Base-by-base conservation (phyloP, 2,888 invertebrate species). In the Agrotis ipsilon region DNA sequence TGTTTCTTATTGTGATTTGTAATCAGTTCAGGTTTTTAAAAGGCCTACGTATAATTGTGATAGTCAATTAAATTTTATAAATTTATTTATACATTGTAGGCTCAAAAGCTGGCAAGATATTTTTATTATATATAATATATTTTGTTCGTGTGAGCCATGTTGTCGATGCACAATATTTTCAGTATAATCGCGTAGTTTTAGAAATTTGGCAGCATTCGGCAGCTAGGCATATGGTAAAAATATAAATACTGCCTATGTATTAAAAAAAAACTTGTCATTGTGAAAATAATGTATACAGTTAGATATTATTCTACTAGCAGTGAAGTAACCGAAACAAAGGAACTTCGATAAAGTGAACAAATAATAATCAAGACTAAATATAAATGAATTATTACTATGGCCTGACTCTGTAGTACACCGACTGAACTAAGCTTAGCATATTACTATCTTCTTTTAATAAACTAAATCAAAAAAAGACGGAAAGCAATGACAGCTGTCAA, bases 11-110 rank as follows among this genome's bases (percentile, higher is more conserved):
- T 80, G 80, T 85, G 82, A 85, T 86, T 85, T 76, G 68, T 83
- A 80, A 83, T 79, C 81, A 71, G 79, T 78, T 80, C 69, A 81
- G 88, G 88, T 87, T 88, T 88, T 88, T 5, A 75, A 83, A 89
- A 88, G 84, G 86, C 88, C 87, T 84, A 75, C 55, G 14, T 80
- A 83, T 78, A 62, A 74, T 83, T 89, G 89, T 91, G 91, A 91
- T 91, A 90, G 84, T 87, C 83, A 85, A 82, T 78, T 78, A 75
- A 82, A 77, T 77, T 72, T 75, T 78, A 70, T 82, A 72, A 57
- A 80, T 81, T 80, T 82, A 79, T 80, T 81, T 79, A 73, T 78
- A 76, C 72, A 78, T 75, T 67, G 72, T 63, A 66, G 76, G 81
- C 77, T 84, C 78, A 78, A 78, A 73, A 82, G 79, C 80, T 81